Evolutionary conservation across 2,888 invertebrate species (phyloP).

Genomic region (Caenorhabditis imperialis): DNA sequence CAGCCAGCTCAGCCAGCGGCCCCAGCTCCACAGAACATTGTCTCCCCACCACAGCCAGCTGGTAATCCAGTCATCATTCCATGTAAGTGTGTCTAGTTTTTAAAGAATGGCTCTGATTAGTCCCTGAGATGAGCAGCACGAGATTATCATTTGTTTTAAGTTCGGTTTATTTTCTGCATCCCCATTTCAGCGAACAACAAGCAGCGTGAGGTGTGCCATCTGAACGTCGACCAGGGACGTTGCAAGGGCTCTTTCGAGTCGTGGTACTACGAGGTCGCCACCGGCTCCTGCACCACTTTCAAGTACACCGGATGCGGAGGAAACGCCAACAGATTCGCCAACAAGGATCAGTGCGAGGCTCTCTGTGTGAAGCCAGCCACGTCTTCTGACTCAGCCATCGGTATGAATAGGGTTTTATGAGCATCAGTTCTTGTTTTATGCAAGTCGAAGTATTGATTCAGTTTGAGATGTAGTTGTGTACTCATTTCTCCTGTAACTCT

Average conservation of each 20-base stretch:
- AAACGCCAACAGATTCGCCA: conserved; percentile 72
- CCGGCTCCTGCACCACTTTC: conserved; percentile 74
- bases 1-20: conserved; percentile 11
- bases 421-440: background rate
- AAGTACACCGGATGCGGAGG: conserved; percentile 77
- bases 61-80: conserved; percentile 47
- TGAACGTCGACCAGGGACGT: conserved; percentile 72
- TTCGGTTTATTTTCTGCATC: conserved; percentile 20
- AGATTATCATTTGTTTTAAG: background rate
- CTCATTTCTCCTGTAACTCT: background rate
- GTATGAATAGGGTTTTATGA: conserved; percentile 22
- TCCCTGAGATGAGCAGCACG: background rate
- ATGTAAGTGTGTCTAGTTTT: conserved; percentile 46
- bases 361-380: conserved; percentile 62
- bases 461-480: background rate
- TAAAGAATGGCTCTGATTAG: no score
- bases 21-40: conserved; percentile 28
- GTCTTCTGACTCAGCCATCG: conserved; percentile 25
- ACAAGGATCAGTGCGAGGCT: conserved; percentile 68
- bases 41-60: conserved; percentile 43
- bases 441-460: no score
- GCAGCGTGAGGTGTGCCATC: conserved; percentile 70
- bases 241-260: conserved; percentile 74
- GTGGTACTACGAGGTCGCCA: conserved; percentile 75
- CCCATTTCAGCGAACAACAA: conserved; percentile 60